Evolutionary conservation across 2,888 invertebrate species (phyloP).

Genomic region (Busseola fusca): DNA sequence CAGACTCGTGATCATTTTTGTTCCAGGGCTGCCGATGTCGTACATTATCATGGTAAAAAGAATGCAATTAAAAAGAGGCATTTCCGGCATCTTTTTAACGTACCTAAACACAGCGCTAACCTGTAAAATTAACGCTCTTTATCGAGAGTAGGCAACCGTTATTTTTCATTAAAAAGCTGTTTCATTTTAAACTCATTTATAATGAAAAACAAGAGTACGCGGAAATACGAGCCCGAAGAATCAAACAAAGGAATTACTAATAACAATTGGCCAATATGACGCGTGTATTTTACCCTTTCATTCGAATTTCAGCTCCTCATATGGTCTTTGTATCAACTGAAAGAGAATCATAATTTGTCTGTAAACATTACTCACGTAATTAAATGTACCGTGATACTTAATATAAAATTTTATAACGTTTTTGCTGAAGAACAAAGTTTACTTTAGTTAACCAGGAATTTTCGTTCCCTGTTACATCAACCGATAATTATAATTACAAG

Average conservation of each 20-base stretch:
- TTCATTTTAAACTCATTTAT: slow-evolving; percentile 31
- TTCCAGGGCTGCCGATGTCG: neutral
- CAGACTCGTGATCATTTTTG: neutral
- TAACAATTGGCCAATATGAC: slow-evolving; percentile 30
- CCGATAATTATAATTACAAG: slow-evolving; percentile 15
- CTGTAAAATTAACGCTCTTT: slow-evolving; percentile 13
- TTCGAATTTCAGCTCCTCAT: slow-evolving; percentile 20
- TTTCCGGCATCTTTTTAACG: neutral
- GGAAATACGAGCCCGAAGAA: slow-evolving; percentile 3
- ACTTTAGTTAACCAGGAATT: slow-evolving; percentile 22
- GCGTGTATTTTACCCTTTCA: slow-evolving; percentile 25
- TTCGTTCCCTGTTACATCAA: slow-evolving; percentile 6
- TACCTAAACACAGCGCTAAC: slow-evolving; percentile 3
- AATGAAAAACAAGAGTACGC: slow-evolving; percentile 21
- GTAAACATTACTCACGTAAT: slow-evolving; percentile 10
- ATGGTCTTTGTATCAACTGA: slow-evolving; percentile 5
- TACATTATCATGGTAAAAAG: neutral
- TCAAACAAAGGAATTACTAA: slow-evolving; percentile 39
- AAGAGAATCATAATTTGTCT: slow-evolving; percentile 26
- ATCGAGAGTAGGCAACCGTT: slow-evolving; percentile 7
- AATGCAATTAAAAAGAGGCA: slow-evolving; percentile 6
- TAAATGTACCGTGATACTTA: slow-evolving; percentile 17
- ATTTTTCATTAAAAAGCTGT: slow-evolving; percentile 33
- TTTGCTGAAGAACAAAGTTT: slow-evolving; percentile 23
- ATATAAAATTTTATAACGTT: slow-evolving; percentile 9